Evolutionary conservation across 1,140 invertebrate genomes (phyloP).

Genomic region (Argopecten irradians): DNA sequence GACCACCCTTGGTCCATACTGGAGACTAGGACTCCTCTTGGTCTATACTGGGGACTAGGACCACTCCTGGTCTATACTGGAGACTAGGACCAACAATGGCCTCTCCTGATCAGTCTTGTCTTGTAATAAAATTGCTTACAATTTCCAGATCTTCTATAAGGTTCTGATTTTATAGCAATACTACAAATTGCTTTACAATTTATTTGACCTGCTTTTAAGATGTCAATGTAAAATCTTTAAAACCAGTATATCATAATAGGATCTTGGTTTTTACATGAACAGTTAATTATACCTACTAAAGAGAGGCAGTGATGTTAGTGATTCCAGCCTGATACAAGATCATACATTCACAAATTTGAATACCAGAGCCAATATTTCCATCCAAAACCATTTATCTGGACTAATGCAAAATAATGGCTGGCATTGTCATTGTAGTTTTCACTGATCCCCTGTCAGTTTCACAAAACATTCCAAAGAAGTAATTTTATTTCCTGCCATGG

Average conservation of each 20-base stretch:
- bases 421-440: conserved; percentile 9
- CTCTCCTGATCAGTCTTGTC: too few species aligned
- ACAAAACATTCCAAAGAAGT: conserved; percentile 13
- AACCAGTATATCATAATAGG: conserved; percentile 9
- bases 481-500: conserved; percentile 21
- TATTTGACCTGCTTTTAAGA: conserved; percentile 4
- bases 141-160: background rate
- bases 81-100: background rate
- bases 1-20: background rate
- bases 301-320: background rate
- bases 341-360: conserved; percentile 23
- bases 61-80: background rate
- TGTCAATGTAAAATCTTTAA: conserved; percentile 18
- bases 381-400: conserved; percentile 22
- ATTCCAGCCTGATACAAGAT: background rate
- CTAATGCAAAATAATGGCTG: conserved; percentile 4
- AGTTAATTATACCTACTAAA: conserved; percentile 19
- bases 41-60: background rate
- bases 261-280: conserved; percentile 1
- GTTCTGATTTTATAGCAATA: background rate
- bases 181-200: background rate
- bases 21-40: background rate
- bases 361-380: conserved; percentile 21
- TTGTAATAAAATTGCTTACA: background rate
- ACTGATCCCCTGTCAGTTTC: conserved; percentile 20